These are phyloP conservation scores for Punctoribates punctum DNA, from an alignment of 2,888 invertebrate genomes.

Conservation along the genomic window DNA sequence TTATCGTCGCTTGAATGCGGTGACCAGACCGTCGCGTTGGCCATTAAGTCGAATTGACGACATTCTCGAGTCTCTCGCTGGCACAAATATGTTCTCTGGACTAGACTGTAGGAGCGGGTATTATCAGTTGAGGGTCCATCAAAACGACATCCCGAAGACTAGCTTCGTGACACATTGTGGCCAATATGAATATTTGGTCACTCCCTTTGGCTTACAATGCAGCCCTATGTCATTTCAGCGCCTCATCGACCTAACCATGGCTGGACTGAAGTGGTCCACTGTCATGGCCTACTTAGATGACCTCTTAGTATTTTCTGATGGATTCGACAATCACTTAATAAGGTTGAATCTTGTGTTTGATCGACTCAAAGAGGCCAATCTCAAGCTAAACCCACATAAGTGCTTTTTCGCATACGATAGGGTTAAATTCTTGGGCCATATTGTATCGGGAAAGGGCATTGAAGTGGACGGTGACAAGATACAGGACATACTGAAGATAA, in stretches of 20 bases:
- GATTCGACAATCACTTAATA: conserved; percentile 45
- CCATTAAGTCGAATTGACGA: conserved; percentile 47
- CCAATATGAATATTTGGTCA: conserved; percentile 49
- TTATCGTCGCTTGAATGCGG: conserved; percentile 49
- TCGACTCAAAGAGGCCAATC: conserved; percentile 44
- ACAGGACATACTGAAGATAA: neutral
- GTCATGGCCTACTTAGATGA: conserved; percentile 49
- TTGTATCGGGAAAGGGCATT: conserved; percentile 36
- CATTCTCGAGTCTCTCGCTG: conserved; percentile 41
- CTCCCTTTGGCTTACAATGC: conserved; percentile 50
- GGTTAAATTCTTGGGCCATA: conserved; percentile 44
- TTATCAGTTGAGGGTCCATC: conserved; percentile 47
- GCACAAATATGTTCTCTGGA: conserved; percentile 43
- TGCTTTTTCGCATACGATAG: conserved; percentile 45
- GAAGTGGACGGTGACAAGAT: conserved; percentile 9
- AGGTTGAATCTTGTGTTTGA: conserved; percentile 44
- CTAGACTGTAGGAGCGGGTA: conserved; percentile 48
- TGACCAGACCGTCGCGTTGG: conserved; percentile 46
- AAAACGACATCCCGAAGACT: conserved; percentile 46
- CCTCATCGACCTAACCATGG: conserved; percentile 48
- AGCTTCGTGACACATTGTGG: conserved; percentile 48
- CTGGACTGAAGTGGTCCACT: conserved; percentile 45
- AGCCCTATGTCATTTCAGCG: conserved; percentile 49
- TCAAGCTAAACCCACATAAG: conserved; percentile 47
- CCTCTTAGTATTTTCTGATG: conserved; percentile 46